Conservation (phyloP, 2,113 vertebrate species). For the Phaethornis superciliosus region DNA sequence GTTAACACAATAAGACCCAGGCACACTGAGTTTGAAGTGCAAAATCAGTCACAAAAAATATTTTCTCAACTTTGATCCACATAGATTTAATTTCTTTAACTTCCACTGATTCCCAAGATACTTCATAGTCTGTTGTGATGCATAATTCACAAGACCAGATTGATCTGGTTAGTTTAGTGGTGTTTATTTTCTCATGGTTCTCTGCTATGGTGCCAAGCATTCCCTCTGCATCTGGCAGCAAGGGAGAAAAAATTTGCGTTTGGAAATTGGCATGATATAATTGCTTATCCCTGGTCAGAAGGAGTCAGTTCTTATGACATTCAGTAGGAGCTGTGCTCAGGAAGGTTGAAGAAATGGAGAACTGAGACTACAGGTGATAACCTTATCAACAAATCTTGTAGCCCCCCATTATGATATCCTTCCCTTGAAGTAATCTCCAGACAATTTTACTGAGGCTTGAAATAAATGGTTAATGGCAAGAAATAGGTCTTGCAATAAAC, state of each 20-base stretch:
- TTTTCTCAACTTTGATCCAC: background rate
- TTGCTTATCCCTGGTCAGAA: background rate
- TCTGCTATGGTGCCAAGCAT: background rate
- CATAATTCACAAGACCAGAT: background rate
- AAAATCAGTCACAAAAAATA: background rate
- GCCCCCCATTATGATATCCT: background rate
- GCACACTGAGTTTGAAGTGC: background rate
- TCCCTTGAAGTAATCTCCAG: background rate
- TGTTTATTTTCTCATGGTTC: background rate
- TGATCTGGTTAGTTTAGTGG: background rate
- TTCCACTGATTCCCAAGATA: background rate
- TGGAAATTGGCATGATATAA: background rate
- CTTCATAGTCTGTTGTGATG: background rate
- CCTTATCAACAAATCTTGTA: no score
- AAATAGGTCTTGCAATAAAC: background rate
- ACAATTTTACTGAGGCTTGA: background rate
- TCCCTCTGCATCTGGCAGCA: background rate
- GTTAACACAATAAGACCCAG: background rate
- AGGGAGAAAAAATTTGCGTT: background rate
- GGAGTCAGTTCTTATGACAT: background rate
- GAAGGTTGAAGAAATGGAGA: background rate
- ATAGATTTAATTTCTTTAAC: background rate
- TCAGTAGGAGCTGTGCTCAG: background rate
- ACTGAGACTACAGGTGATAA: background rate
- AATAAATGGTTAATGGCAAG: background rate